A percentile compares a stretch with the other conserved stretches of the same genome.
Evolutionary conservation across 2,888 invertebrate species (phyloP).

Genomic region (Trimorus sp.): DNA sequence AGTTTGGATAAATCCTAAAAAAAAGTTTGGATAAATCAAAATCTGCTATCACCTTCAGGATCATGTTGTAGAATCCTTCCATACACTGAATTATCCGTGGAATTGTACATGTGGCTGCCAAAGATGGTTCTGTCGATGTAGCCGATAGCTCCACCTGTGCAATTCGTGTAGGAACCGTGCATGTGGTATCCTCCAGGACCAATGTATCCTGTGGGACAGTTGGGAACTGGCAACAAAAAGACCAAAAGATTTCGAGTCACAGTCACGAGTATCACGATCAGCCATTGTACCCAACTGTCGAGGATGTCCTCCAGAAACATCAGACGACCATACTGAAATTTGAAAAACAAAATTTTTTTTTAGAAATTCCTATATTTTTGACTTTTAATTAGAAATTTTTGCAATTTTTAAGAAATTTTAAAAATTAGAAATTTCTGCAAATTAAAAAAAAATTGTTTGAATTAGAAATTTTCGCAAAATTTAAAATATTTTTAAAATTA

Average conservation of each 20-base stretch:
- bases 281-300: conserved; percentile 89
- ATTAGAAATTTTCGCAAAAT: no score
- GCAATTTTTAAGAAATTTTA: no score
- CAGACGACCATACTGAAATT: conserved; percentile 83
- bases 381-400: no score
- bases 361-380: no score
- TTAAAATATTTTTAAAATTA: no score
- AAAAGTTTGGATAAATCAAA: no score
- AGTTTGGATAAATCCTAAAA: no score
- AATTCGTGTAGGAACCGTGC: conserved; percentile 84
- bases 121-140: conserved; percentile 87
- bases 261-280: conserved; percentile 85
- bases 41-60: conserved; percentile 87
- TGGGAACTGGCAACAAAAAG: conserved; percentile 87
- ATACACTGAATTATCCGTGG: conserved; percentile 82
- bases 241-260: conserved; percentile 86
- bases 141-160: conserved; percentile 92
- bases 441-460: no score
- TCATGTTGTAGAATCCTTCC: conserved; percentile 86
- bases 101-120: conserved; percentile 76
- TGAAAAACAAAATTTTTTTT: no score
- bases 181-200: conserved; percentile 92
- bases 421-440: no score
- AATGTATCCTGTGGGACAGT: conserved; percentile 90
- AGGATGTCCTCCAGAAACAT: conserved; percentile 84